These are phyloP conservation scores for Shargacucullia verbasci DNA, from an alignment of 2,888 invertebrate genomes.

Conservation along the genomic window DNA sequence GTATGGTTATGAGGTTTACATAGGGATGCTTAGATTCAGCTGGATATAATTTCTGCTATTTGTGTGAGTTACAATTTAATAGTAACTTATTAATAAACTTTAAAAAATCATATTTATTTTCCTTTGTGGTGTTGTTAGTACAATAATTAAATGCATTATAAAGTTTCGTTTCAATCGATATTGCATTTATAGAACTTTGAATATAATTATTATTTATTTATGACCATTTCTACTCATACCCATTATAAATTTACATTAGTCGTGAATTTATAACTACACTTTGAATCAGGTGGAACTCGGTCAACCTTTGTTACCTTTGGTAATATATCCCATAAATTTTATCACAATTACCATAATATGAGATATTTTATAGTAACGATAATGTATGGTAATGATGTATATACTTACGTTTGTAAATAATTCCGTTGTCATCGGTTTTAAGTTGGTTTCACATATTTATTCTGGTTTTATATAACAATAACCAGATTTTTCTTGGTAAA, in stretches of 20 bases:
- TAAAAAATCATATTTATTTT: too few relatives aligned
- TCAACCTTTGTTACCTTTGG: constrained; percentile 60
- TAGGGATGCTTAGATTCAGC: too few relatives aligned
- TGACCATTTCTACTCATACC: constrained; percentile 7
- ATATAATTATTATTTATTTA: constrained; percentile 6
- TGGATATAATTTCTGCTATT: too few relatives aligned
- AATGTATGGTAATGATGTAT: constrained; percentile 57
- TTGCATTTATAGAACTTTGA: not conserved
- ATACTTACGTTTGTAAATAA: constrained; percentile 36
- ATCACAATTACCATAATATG: constrained; percentile 64
- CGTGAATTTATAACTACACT: constrained; percentile 36
- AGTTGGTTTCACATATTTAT: constrained; percentile 52
- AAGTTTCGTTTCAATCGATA: constrained; percentile 2
- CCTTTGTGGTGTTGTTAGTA: too few relatives aligned
- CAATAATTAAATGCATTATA: too few relatives aligned
- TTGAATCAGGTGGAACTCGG: constrained; percentile 45
- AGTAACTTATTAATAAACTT: too few relatives aligned
- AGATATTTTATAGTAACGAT: constrained; percentile 65
- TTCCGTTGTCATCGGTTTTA: constrained; percentile 57
- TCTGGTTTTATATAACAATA: constrained; percentile 52
- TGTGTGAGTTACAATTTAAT: too few relatives aligned
- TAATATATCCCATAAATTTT: constrained; percentile 64
- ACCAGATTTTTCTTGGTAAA: constrained; percentile 34
- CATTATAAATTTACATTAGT: constrained; percentile 18
- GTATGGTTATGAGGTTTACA: too few relatives aligned